phyloP scores from a whole-genome alignment of 2,888 invertebrate species.

The Synanthedon vespiformis region DNA sequence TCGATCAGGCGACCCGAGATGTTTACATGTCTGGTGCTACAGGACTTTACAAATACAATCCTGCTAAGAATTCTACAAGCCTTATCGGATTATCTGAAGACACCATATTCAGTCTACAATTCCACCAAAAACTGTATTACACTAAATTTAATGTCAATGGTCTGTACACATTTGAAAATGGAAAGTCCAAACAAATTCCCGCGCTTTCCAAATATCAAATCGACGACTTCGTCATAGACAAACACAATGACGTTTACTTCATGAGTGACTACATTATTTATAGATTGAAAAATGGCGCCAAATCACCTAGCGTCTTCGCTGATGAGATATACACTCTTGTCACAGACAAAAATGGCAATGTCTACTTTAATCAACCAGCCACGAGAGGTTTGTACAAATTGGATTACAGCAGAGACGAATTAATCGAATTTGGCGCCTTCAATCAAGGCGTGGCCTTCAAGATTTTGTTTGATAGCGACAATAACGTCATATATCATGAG shows the following conservation, averaged over 20 bases:
- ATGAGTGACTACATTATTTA: too few relatives aligned
- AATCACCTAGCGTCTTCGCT: slow-evolving; percentile 5
- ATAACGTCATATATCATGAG: slow-evolving; percentile 43
- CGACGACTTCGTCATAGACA: too few relatives aligned
- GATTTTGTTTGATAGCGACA: slow-evolving; percentile 37
- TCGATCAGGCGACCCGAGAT: slow-evolving; percentile 32
- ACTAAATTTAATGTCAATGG: background rate
- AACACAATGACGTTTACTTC: too few relatives aligned
- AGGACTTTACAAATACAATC: slow-evolving; percentile 36
- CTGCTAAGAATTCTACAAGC: slow-evolving; percentile 19
- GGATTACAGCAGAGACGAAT: slow-evolving; percentile 20
- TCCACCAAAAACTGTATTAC: slow-evolving; percentile 5
- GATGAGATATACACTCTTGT: slow-evolving; percentile 33
- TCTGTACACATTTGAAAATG: too few relatives aligned
- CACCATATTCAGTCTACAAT: slow-evolving; percentile 39
- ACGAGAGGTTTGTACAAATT: slow-evolving; percentile 40
- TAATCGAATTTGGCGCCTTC: slow-evolving; percentile 36
- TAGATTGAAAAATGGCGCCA: too few relatives aligned
- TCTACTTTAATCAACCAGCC: slow-evolving; percentile 35
- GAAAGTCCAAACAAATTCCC: too few relatives aligned
- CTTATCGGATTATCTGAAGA: slow-evolving; percentile 27
- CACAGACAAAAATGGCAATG: slow-evolving; percentile 32
- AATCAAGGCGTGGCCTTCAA: slow-evolving; percentile 20
- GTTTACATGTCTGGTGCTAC: slow-evolving; percentile 35
- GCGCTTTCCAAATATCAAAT: too few relatives aligned